A percentile compares a stretch with the other conserved stretches of the same genome.
Evolutionary conservation across 2,797 vertebrate genomes (phyloP).

Genomic region (Hydrocynus forskahlii): DNA sequence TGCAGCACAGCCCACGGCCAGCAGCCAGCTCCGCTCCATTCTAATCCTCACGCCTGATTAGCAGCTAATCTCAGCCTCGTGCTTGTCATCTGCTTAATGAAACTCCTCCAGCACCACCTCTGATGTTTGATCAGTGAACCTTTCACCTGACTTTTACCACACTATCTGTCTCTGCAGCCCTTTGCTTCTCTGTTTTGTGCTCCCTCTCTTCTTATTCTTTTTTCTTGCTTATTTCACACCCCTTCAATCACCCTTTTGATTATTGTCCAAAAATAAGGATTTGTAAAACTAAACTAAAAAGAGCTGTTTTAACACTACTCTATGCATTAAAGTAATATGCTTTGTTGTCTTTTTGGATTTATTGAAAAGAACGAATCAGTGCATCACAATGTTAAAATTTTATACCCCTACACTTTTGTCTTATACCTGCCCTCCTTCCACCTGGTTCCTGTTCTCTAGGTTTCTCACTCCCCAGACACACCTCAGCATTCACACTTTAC

Average conservation of each 20-base stretch:
- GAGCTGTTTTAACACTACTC: neutral
- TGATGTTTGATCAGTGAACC: slow-evolving; percentile 36
- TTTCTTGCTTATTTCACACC: neutral
- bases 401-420: neutral
- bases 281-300: neutral
- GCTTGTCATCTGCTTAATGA: slow-evolving; percentile 69
- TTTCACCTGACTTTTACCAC: slow-evolving; percentile 7
- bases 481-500: slow-evolving; percentile 60
- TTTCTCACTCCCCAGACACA: slow-evolving; percentile 6
- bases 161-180: neutral
- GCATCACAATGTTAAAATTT: neutral
- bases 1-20: slow-evolving; percentile 43
- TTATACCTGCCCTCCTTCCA: neutral
- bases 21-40: slow-evolving; percentile 35
- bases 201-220: neutral
- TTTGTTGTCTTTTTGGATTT: neutral
- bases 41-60: slow-evolving; percentile 71
- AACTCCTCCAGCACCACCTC: slow-evolving; percentile 50
- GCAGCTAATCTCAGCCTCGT: slow-evolving; percentile 70
- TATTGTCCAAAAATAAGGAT: neutral
- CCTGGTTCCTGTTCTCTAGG: neutral
- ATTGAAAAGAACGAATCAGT: neutral
- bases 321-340: neutral
- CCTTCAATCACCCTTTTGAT: neutral
- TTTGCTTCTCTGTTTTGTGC: slow-evolving; percentile 6